Evolutionary conservation across 2,113 vertebrate genomes (phyloP).

Genomic region (Melanerpes formicivorus): DNA sequence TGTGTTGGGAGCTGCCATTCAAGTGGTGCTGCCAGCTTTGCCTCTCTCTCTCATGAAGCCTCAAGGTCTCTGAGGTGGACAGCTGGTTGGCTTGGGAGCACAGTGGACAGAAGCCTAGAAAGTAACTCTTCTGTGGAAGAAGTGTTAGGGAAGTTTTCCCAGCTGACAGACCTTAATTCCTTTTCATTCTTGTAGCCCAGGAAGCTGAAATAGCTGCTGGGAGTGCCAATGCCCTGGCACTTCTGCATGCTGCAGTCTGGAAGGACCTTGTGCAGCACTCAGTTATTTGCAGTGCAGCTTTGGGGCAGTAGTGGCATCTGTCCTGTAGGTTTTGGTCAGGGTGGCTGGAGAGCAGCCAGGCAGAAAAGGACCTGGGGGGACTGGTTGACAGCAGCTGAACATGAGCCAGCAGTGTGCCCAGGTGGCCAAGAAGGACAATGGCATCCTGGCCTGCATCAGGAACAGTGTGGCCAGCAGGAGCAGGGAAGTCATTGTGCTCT

Average conservation of each 20-base stretch:
- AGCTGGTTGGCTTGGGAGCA: neutral
- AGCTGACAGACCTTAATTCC: neutral
- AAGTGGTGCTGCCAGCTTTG: neutral
- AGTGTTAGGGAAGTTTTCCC: neutral
- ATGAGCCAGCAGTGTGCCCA: too few relatives aligned
- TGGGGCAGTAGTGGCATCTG: neutral
- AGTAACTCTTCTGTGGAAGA: neutral
- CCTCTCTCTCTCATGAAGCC: neutral
- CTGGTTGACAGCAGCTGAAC: too few relatives aligned
- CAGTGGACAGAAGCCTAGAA: neutral
- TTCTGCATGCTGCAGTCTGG: neutral
- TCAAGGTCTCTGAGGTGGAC: accelerated
- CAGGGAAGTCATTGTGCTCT: too few relatives aligned
- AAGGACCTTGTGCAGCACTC: neutral
- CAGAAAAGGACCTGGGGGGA: too few relatives aligned
- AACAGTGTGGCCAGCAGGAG: too few relatives aligned
- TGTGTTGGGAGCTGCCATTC: neutral
- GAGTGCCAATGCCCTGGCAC: neutral
- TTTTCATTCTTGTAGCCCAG: neutral
- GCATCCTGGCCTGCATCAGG: too few relatives aligned
- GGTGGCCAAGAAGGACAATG: too few relatives aligned
- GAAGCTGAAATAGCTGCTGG: neutral
- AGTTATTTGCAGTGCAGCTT: neutral
- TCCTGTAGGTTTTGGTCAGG: neutral
- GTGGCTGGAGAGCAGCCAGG: too few relatives aligned